Evolutionary conservation across 37 sponge, comb jelly and placozoan species (phyloP), one percentile per base, ranked within the genome.

Genomic region (Ephydatia muelleri): DNA sequence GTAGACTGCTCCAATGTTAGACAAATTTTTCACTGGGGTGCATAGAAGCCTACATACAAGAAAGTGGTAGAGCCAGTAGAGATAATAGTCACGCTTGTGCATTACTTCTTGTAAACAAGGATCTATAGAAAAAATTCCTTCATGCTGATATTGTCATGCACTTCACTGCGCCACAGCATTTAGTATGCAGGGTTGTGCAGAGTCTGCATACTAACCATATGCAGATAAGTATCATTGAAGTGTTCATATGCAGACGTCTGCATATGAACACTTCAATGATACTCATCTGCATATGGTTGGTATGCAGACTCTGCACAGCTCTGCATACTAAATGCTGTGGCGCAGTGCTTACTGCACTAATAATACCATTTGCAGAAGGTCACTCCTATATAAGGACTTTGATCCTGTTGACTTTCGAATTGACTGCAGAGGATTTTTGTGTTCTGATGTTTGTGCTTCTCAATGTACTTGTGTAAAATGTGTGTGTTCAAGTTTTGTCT

Each of bases 1-100:
- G 22, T 76, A 1, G 76, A 76, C 48, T 76, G 76, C 48, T 38
- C 31, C 22, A 35, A 26, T 76, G 76, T 76, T 31, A 27, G 8
- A 22, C 28, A 26, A 3, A 37, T 76, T 19, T 0, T 76, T 27
- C 76, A 76, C 76, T 76, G 76, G 76, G 38, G 76, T 37, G 35
- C 48, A 33, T 76, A 9, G 76, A 76, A 35, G 35, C 26, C 13
- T 76, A 76, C 76, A 31, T 76, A 3, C 76, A 76, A 38, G 76
- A 76, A 37, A 35, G 26, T 35, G 76, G 76, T 27, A 37, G 76
- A 14, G 76, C 37, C 8, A 43, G 16, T 16, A 5, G 57, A 11
- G 57, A 57, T 57, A 14, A 14, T 11, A 57, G 19, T 16, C 57
- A 57, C 1, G 57, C 57, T 57, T 57, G 57, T 57, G 57, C 57